Base-by-base conservation (phyloP, 2,888 invertebrate species). In the Hanleya hanleyi region DNA sequence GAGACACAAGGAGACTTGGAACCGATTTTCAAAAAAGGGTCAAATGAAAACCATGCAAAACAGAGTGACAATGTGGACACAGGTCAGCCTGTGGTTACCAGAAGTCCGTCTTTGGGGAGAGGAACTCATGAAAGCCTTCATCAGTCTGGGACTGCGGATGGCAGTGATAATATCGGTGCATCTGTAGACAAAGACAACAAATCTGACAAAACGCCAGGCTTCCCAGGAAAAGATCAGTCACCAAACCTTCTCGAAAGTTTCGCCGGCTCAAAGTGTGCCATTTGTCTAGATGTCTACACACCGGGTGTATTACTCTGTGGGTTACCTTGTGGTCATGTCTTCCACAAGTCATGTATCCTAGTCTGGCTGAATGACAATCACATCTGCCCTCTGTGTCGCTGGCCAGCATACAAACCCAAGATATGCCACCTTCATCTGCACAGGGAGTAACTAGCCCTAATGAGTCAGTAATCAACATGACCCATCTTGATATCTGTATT, bases 371-470 rank as follows among this genome's bases (percentile, higher is more conserved):
- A 87, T 6, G 92, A 92, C 77, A 91, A 92, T 79, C 92, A 92
- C 79, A 91, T 91, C 75, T 92, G 92, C 77, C 92, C 92, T 1
- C 89, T 92, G 15, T 92, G 92, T 80, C 88, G 92, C 9, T 92
- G 92, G 92, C 92, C 92, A n/a, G 90, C 92, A 0, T 92, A 92
- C 83, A 83, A 84, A 75, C 80, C 83, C 47, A 88, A 86, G 74
- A 80, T 80, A 18, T 77, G 78, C 35, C 47, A 47, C 18, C 70
- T 71, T 51, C 73, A 77, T 51, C 61, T 77, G 36, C 80, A 75
- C 67, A 70, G 68, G 41, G 79, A 79, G 62, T 79, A 62, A 73
- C 12, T 0, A 41, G 2, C 29, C n/a, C n/a, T n/a, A n/a, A n/a
- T n/a, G n/a, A n/a, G n/a, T n/a, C n/a, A n/a, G n/a, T n/a, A n/a